Base-by-base conservation (phyloP, 2,113 vertebrate genomes). In the Campylomormyrus tamandua region DNA sequence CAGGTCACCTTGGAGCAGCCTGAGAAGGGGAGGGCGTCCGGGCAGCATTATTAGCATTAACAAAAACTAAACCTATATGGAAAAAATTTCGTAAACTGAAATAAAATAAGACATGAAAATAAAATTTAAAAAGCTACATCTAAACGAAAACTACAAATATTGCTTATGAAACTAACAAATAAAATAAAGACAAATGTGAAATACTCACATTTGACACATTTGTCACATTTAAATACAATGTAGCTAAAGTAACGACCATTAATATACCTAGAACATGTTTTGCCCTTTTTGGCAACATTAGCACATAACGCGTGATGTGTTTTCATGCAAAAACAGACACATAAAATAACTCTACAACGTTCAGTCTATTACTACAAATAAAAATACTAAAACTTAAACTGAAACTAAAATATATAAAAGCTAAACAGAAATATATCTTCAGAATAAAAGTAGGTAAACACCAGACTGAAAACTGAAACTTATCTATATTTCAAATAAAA, bases 1-100 rank as follows among this genome's bases (percentile, higher is more conserved):
- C 98, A 99, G 0, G 98, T 99, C 53, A 99, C 98, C 93, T 99
- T 99, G 95, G 98, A 98, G 94, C 98, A 99, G 88, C 98, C 98
- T 99, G 15, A 46, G 15, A 15, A 5, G 21, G 35, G 17, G 74
- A 1, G 70, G 10, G 97, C 92, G 96, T 93, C 89, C 97, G 92
- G 97, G 97, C 91, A 97, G 95, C 94, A 19, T n/a, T 9, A 62
- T n/a, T 62, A 62, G 21, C 56, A 62, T 62, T 62, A 62, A 62
- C 56, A 8, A 62, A 62, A n/a, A 9, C 8, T n/a, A 62, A 58
- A 58, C 1, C 7, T 42, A 42, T 42, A 42, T 3, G 39, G 56
- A 0, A 58, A 58, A 7, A 2, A 2, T 24, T 58, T 58, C 56
- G 6, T 7, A 24, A 58, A 58, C 56, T 58, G 5, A 53, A 53